These are phyloP conservation scores for Varecia variegata DNA, from an alignment of 2,797 vertebrate genomes.

Conservation along the genomic window DNA sequence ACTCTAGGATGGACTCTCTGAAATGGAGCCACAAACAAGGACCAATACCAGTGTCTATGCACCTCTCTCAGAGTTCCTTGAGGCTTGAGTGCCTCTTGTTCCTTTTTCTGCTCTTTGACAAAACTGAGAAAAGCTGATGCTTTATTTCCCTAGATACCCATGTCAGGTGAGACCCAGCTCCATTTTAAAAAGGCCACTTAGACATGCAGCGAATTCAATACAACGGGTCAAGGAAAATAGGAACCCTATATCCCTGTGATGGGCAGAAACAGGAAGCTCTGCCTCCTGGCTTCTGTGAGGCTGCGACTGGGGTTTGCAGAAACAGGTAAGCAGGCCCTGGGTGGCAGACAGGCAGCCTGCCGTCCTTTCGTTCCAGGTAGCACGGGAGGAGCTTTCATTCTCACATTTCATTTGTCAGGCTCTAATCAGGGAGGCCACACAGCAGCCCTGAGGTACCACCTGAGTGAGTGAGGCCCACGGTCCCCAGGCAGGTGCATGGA, in stretches of 20 bases:
- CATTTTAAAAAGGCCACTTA: not conserved
- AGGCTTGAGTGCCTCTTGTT: not conserved
- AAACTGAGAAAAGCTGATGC: not conserved
- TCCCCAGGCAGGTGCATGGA: rapidly evolving
- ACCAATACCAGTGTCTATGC: not conserved
- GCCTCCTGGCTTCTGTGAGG: not conserved
- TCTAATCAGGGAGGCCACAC: not conserved
- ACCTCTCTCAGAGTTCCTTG: not conserved
- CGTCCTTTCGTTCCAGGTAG: not conserved
- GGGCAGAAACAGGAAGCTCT: not conserved
- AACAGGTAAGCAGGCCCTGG: not conserved
- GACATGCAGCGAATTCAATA: not conserved
- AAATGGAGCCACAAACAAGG: not conserved
- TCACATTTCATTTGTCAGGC: too few relatives aligned
- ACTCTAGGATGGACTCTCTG: not conserved
- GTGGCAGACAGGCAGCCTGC: not conserved
- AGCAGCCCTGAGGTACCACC: not conserved
- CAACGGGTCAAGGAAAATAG: not conserved
- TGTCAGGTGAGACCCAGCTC: not conserved
- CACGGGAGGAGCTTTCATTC: not conserved
- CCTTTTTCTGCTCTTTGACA: not conserved
- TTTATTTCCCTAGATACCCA: not conserved
- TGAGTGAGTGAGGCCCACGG: not conserved
- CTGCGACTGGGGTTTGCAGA: not conserved
- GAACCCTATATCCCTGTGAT: not conserved